Conservation (phyloP, 2,113 vertebrate species). For the Dissostichus mawsoni region DNA sequence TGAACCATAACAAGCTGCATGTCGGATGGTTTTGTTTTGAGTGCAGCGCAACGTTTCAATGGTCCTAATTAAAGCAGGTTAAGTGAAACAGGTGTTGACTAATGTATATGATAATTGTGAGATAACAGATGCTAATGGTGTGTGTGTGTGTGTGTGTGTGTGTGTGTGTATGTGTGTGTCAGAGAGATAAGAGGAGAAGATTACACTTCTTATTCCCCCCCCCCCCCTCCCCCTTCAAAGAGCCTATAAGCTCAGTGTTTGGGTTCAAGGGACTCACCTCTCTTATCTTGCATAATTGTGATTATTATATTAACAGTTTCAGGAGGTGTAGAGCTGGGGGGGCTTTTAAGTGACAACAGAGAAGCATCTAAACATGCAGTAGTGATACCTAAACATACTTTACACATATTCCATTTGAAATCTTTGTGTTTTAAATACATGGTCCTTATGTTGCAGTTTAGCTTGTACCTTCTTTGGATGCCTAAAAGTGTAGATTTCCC, state of each 20-base stretch:
- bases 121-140: constrained; percentile 84
- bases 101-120: constrained; percentile 88
- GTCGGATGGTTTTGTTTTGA: constrained; percentile 67
- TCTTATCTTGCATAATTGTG: constrained; percentile 46
- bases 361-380: not conserved
- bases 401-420: not conserved
- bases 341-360: no score
- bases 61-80: constrained; percentile 80
- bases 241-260: constrained; percentile 34
- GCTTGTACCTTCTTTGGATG: no score
- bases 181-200: constrained; percentile 74
- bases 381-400: not conserved
- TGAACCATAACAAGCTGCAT: constrained; percentile 62
- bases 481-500: not conserved
- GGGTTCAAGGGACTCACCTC: constrained; percentile 49
- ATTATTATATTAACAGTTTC: constrained; percentile 52
- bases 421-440: no score
- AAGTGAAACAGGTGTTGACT: constrained; percentile 86
- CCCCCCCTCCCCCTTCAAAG: constrained; percentile 43
- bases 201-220: constrained; percentile 76
- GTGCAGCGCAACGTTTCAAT: constrained; percentile 63
- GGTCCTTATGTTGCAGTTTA: not conserved
- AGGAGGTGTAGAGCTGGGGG: not conserved
- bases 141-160: constrained; percentile 6
- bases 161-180: not conserved